Conservation (phyloP, 2,888 invertebrate species). For the Drosophila monieri region DNA sequence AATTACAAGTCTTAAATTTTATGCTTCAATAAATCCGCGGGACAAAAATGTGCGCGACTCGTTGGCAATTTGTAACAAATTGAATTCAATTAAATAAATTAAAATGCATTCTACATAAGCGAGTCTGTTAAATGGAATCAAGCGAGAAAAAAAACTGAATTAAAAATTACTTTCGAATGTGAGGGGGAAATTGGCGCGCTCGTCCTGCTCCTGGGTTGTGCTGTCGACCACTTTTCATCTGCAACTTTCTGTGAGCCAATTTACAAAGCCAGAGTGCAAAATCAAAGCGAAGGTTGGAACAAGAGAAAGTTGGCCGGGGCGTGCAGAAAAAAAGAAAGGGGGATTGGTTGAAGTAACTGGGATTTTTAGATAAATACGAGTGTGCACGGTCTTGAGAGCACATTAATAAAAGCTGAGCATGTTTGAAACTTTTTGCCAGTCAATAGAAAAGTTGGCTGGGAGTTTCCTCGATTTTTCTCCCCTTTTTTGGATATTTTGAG, state of each 20-base stretch:
- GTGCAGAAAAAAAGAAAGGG: not conserved
- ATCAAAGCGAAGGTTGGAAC: slow-evolving; percentile 72
- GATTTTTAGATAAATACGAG: slow-evolving; percentile 46
- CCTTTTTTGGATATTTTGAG: slow-evolving; percentile 34
- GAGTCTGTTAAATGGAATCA: slow-evolving; percentile 58
- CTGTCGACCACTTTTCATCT: slow-evolving; percentile 13
- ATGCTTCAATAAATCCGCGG: slow-evolving; percentile 72
- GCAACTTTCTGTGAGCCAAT: slow-evolving; percentile 55
- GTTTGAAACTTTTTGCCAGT: slow-evolving; percentile 63
- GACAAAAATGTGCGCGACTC: slow-evolving; percentile 22
- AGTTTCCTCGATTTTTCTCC: slow-evolving; percentile 10
- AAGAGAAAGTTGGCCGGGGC: slow-evolving; percentile 45
- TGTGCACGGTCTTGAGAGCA: slow-evolving; percentile 45
- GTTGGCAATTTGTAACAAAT: slow-evolving; percentile 63
- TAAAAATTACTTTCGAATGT: slow-evolving; percentile 34
- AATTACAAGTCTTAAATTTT: slow-evolving; percentile 70
- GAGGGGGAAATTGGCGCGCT: slow-evolving; percentile 2
- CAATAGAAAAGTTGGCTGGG: slow-evolving; percentile 64
- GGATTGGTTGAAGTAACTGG: slow-evolving; percentile 5
- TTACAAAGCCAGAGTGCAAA: slow-evolving; percentile 40
- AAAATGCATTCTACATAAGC: slow-evolving; percentile 71
- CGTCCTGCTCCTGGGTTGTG: not conserved
- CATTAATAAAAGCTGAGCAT: slow-evolving; percentile 65
- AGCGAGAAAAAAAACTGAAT: slow-evolving; percentile 24
- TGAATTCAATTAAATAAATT: slow-evolving; percentile 76